Conservation (phyloP, 2,888 invertebrate genomes). For the Mylabris sibirica region DNA sequence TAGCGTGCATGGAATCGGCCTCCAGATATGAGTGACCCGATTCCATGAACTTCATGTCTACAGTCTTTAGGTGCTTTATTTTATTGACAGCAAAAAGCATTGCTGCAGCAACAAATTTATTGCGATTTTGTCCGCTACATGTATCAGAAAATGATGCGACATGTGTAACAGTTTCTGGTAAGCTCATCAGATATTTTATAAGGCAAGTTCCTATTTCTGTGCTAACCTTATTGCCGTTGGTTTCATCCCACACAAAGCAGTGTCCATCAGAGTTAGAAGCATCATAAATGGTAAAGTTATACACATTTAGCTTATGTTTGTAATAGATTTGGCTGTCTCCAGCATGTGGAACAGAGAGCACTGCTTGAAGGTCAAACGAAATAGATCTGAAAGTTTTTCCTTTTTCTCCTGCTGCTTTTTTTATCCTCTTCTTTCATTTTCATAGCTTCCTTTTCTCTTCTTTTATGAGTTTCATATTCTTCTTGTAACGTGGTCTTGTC, state of each 20-base stretch:
- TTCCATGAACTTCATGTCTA: too few species aligned
- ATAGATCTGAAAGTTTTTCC: too few species aligned
- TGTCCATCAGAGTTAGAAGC: slow-evolving; percentile 21
- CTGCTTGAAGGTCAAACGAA: too few species aligned
- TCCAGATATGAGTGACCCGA: not conserved
- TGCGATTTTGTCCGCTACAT: slow-evolving; percentile 37
- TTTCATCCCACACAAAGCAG: slow-evolving; percentile 35
- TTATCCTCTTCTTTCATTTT: too few species aligned
- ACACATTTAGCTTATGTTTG: slow-evolving; percentile 29
- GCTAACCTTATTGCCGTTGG: too few species aligned
- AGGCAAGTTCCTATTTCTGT: slow-evolving; percentile 38
- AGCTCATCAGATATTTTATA: slow-evolving; percentile 32
- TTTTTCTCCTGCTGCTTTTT: too few species aligned
- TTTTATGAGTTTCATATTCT: too few species aligned
- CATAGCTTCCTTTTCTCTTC: too few species aligned
- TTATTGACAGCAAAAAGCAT: slow-evolving; percentile 34
- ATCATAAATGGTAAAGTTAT: slow-evolving; percentile 41
- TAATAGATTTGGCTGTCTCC: slow-evolving; percentile 14
- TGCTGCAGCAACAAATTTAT: slow-evolving; percentile 32
- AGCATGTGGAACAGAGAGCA: too few species aligned
- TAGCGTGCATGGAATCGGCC: too few species aligned
- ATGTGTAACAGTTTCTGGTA: slow-evolving; percentile 33
- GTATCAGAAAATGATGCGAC: slow-evolving; percentile 34
- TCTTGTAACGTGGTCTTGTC: too few species aligned
- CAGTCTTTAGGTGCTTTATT: slow-evolving; percentile 26